Evolutionary conservation across 2,888 invertebrate species (phyloP), one percentile per base, ranked within the genome.

Genomic region (Reticulitermes lucifugus): DNA sequence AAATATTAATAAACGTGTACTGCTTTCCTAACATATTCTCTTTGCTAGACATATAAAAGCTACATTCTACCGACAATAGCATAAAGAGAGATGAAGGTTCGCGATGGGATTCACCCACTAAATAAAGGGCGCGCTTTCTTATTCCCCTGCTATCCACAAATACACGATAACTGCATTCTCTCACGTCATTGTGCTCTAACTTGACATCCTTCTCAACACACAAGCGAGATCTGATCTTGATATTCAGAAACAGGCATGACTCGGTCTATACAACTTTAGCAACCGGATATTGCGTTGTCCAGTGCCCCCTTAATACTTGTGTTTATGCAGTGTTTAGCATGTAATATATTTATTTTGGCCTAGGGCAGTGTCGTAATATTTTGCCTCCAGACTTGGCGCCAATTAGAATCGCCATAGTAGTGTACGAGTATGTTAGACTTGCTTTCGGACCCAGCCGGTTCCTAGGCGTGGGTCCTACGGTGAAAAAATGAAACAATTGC

Each of bases 261-360:
- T 73, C 18, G 22, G 18, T 21, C 41, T 41, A 3, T 41, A 73
- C 73, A 18, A 1, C 21, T 73, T 73, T 73, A 73, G 73, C 73
- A 73, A 73, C 73, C 35, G 73, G 73, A 73, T 73, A 29, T 73
- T 73, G 73, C 73, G 10, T 65, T 25, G n/a, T n/a, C 65, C 41
- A 41, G 25, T 73, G 73, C 73, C 21, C 73, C 10, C 73, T 73
- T 73, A 73, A 73, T 73, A 73, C 73, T 73, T 41, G 22, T 41
- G 29, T 41, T 73, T 73, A 73, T 73, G 25, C 9, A 0, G 73
- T 73, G 41, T 73, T 41, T 41, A 73, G 73, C 21, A 2, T 29
- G 41, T 18, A 41, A 41, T 4, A 41, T 41, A 41, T 29, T 60
- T 60, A 60, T 71, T 9, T n/a, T 7, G 14, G 71, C 71, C 73